Evolutionary conservation across 2,888 invertebrate species (phyloP), one percentile per base, ranked within the genome.

Genomic region (Melinaea marsaeus): DNA sequence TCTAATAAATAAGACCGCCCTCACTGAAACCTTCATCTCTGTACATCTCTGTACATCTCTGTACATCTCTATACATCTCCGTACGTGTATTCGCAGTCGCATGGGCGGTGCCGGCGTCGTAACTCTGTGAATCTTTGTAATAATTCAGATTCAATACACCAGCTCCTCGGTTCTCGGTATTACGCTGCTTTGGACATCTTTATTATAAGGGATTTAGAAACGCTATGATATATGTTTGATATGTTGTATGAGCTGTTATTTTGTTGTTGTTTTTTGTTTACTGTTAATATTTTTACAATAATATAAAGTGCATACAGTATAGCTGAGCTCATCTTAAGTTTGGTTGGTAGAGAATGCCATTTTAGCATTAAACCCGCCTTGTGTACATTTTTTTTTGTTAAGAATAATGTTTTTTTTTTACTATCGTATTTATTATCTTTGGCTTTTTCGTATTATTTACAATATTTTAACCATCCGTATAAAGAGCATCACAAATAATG

Each of bases 1-100:
- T 74, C 75, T 78, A 83, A 86, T 88, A 86, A 86, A 88, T 86
- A 85, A 84, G 76, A 73, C 79, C 86, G 84, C 84, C 85, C 82
- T 48, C 13, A n/a, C 22, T 6, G n/a, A 22, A 22, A 22, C 22
- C 22, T 22, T 22, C 22, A 22, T 22, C 22, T 22, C 22, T 22
- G 1, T 22, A 22, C 22, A 22, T 22, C 22, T 22, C 22, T 22
- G 22, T 22, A 22, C 22, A 22, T 48, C 13, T 22, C 22, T 6
- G n/a, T 75, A 74, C 74, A 60, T 58, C 63, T 60, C 54, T 60
- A 63, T 55, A 57, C 63, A 56, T 35, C 55, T 57, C 62, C 46
- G 51, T 62, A 48, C 55, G 57, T 62, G 62, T 62, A 51, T 48
- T 62, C 57, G 13, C 42, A 54, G 55, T 55, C 63, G 63, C 64